These are phyloP conservation scores for Sinonovacula constricta DNA, from an alignment of 1,140 invertebrate genomes.

Conservation along the genomic window DNA sequence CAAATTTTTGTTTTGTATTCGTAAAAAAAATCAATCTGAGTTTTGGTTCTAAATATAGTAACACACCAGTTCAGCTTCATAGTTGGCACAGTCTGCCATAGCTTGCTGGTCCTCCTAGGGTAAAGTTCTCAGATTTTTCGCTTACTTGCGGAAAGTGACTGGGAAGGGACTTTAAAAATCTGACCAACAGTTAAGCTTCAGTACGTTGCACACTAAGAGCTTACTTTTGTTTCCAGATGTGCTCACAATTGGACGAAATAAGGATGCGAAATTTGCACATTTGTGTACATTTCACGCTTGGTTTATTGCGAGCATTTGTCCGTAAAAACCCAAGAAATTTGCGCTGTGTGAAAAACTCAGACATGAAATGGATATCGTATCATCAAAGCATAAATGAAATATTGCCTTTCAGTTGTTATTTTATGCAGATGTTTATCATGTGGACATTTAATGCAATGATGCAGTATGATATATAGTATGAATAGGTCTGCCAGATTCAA, in stretches of 20 bases:
- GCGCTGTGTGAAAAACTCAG: no score
- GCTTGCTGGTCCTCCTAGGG: not conserved
- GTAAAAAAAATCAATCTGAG: no score
- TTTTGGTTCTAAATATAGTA: conserved; percentile 34
- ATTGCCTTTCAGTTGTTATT: no score
- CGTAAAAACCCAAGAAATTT: no score
- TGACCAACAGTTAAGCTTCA: conserved; percentile 14
- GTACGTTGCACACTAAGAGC: conserved; percentile 35
- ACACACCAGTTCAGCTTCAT: conserved; percentile 35
- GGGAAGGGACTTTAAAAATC: conserved; percentile 8
- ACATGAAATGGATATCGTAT: no score
- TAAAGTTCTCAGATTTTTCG: conserved; percentile 33
- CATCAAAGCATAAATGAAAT: no score
- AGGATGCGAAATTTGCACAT: not conserved
- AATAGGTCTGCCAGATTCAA: no score
- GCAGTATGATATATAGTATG: no score
- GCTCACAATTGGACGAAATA: not conserved
- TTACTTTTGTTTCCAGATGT: not conserved
- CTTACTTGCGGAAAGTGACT: conserved; percentile 40
- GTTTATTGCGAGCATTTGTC: no score
- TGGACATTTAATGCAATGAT: no score
- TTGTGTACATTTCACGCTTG: conserved; percentile 9
- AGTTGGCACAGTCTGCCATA: conserved; percentile 35
- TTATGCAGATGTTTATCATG: no score
- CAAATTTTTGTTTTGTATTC: no score